Percentiles rank a stretch among this genome's conserved stretches.
Conservation (phyloP, 2,888 invertebrate species). For the Drosophila subsilvestris region DNA sequence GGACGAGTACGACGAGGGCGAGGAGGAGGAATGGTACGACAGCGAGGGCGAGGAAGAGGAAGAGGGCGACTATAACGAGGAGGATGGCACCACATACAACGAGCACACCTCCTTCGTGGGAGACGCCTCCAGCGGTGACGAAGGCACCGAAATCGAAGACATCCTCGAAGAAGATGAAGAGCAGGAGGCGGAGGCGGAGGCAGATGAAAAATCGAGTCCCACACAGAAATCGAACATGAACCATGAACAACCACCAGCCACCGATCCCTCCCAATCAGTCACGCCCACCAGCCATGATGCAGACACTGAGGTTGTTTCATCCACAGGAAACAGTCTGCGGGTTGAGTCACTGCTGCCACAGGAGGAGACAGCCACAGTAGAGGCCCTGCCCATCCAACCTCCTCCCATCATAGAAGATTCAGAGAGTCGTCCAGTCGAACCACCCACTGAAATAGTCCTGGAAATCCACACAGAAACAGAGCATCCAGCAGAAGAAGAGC, state of each 20-base stretch:
- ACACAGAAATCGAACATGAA: conserved; percentile 2
- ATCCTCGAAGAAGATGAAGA: conserved; percentile 59
- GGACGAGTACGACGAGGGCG: conserved; percentile 84
- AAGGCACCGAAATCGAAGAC: conserved; percentile 68
- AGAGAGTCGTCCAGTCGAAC: conserved; percentile 37
- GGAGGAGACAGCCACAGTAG: neutral
- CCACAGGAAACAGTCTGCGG: conserved; percentile 43
- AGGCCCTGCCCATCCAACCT: neutral
- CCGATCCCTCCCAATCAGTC: conserved; percentile 50
- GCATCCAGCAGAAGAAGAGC: neutral
- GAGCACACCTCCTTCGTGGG: conserved; percentile 78
- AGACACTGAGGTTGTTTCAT: conserved; percentile 48
- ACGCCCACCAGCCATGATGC: conserved; percentile 58
- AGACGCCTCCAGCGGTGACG: conserved; percentile 70
- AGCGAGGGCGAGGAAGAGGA: conserved; percentile 78
- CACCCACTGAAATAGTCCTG: conserved; percentile 32
- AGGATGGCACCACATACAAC: conserved; percentile 61
- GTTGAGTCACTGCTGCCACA: neutral
- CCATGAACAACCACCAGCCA: conserved; percentile 43
- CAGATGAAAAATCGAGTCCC: neutral
- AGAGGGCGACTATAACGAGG: conserved; percentile 70
- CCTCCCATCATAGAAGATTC: conserved; percentile 21
- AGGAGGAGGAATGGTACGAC: conserved; percentile 78
- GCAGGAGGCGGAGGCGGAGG: conserved; percentile 42
- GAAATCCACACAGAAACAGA: neutral